These are phyloP conservation scores for Aurelia sp. DNA, from an alignment of 30 jellyfish, hydroid and myxozoan species.

Conservation along the genomic window DNA sequence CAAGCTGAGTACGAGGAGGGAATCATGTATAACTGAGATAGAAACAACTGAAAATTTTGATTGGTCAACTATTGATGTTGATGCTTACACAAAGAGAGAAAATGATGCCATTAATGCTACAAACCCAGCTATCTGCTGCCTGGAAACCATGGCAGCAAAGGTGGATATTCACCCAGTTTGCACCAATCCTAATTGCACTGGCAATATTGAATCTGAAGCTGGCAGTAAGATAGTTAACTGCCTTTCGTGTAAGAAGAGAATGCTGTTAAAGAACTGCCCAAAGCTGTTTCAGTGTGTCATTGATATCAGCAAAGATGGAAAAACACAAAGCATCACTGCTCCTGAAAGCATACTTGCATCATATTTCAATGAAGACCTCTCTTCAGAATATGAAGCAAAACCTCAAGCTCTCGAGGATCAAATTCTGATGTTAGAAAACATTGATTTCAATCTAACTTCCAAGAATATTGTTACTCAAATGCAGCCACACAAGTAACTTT, in stretches of 20 bases:
- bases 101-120: slow-evolving; percentile 3
- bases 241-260: slow-evolving; percentile 7
- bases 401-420: neutral
- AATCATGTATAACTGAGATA: neutral
- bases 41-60: neutral
- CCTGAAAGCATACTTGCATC: neutral
- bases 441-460: neutral
- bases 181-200: slow-evolving; percentile 22
- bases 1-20: slow-evolving; percentile 9
- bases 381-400: too few species aligned
- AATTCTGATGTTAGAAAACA: neutral
- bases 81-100: slow-evolving; percentile 14
- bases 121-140: slow-evolving; percentile 9
- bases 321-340: neutral
- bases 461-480: neutral
- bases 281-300: neutral
- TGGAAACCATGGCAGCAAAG: neutral
- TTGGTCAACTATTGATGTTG: slow-evolving; percentile 11
- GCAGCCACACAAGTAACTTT: neutral
- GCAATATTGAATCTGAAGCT: slow-evolving; percentile 20
- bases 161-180: slow-evolving; percentile 14
- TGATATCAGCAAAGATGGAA: neutral
- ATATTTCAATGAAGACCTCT: neutral
- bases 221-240: slow-evolving; percentile 25
- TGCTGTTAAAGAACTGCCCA: slow-evolving; percentile 16